These are phyloP conservation scores for Strix uralensis DNA, from an alignment of 2,113 vertebrate genomes.

Conservation along the genomic window DNA sequence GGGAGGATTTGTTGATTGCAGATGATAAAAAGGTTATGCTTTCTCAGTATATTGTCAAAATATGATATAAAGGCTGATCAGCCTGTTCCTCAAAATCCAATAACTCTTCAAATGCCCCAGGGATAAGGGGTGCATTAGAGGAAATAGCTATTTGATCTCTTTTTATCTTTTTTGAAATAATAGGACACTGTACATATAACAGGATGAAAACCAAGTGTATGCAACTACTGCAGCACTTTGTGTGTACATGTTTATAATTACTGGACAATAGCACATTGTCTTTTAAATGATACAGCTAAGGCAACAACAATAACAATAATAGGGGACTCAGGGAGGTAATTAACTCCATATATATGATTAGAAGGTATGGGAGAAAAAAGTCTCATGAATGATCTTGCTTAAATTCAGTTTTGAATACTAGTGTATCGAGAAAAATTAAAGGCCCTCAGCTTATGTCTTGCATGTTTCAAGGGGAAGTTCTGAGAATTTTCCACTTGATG, in stretches of 20 bases:
- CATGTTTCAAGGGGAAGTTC: neutral
- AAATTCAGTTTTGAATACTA: neutral
- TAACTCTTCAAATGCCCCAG: neutral
- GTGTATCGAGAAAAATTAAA: neutral
- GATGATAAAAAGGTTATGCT: conserved; percentile 1
- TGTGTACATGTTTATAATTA: neutral
- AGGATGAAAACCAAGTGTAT: neutral
- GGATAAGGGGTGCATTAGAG: neutral
- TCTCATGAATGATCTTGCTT: neutral
- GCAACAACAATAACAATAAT: neutral
- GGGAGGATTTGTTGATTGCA: neutral
- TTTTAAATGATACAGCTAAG: neutral
- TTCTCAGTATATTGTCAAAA: conserved; percentile 9
- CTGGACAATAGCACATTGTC: neutral
- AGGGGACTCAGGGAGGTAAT: neutral
- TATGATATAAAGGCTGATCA: neutral
- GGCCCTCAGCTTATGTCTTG: neutral
- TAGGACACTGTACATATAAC: neutral
- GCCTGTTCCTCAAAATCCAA: neutral
- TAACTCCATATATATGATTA: neutral
- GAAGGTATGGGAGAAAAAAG: neutral
- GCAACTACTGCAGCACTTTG: neutral
- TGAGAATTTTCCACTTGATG: neutral
- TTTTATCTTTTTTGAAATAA: neutral
- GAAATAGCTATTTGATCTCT: neutral